phyloP scores from a whole-genome alignment of 37 sponge, comb jelly and placozoan species.

The Dysidea cf. avara region DNA sequence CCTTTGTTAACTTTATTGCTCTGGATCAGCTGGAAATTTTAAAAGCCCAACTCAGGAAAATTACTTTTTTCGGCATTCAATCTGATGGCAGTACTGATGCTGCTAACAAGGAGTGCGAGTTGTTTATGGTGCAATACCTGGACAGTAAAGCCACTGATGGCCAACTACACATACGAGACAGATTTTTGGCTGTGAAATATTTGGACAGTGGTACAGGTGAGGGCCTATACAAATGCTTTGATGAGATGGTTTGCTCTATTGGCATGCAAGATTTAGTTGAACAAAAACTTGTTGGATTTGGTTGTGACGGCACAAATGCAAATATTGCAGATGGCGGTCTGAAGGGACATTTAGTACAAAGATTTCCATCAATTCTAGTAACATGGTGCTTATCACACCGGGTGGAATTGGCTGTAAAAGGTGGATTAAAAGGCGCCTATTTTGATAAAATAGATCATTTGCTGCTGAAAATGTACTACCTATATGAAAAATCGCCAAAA shows the following conservation, averaged over 20 bases:
- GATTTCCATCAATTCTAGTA: slow-evolving; percentile 28
- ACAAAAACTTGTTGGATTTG: slow-evolving; percentile 28
- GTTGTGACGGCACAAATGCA: slow-evolving; percentile 51
- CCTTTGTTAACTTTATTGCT: slow-evolving; percentile 21
- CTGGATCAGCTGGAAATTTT: neutral
- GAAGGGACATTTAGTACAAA: slow-evolving; percentile 24
- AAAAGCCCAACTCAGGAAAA: neutral
- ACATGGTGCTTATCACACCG: slow-evolving; percentile 58
- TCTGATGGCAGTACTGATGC: slow-evolving; percentile 32
- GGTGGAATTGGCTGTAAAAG: slow-evolving; percentile 37
- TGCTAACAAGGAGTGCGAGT: too few species aligned
- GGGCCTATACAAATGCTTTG: too few species aligned
- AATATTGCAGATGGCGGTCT: slow-evolving; percentile 40
- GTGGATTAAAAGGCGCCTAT: slow-evolving; percentile 33
- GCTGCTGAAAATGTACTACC: slow-evolving; percentile 24
- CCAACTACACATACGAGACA: slow-evolving; percentile 20
- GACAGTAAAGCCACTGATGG: slow-evolving; percentile 18
- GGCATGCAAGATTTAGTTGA: slow-evolving; percentile 29
- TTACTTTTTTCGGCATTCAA: slow-evolving; percentile 32
- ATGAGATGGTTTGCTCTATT: neutral
- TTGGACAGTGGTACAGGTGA: slow-evolving; percentile 15
- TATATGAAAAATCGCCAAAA: slow-evolving; percentile 51
- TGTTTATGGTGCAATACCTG: too few species aligned
- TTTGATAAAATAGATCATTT: slow-evolving; percentile 34
- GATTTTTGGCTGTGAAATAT: slow-evolving; percentile 16